These are phyloP conservation scores for Coboldia fuscipes DNA, from an alignment of 1,140 invertebrate genomes.

Conservation along the genomic window DNA sequence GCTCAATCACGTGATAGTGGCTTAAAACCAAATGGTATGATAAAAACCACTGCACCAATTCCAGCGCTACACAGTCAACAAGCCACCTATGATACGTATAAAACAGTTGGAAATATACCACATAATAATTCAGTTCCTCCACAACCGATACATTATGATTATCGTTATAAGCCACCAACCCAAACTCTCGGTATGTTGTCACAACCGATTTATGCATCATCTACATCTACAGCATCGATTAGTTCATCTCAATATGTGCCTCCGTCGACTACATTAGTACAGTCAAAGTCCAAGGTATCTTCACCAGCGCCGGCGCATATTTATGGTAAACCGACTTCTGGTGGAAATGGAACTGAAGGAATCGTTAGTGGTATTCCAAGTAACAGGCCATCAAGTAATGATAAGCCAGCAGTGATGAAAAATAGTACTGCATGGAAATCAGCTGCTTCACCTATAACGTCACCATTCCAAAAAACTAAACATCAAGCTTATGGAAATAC, in stretches of 20 bases:
- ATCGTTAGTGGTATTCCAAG: slow-evolving; percentile 34
- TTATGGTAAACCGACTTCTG: slow-evolving; percentile 37
- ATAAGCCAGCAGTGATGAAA: slow-evolving; percentile 4
- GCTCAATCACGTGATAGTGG: too few relatives aligned
- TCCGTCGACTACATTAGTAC: neutral
- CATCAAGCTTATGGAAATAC: neutral
- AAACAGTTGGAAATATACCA: slow-evolving; percentile 25
- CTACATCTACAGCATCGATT: neutral
- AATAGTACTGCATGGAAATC: too few relatives aligned
- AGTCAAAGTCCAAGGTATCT: slow-evolving; percentile 35
- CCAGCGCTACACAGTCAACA: slow-evolving; percentile 22
- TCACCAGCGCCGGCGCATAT: slow-evolving; percentile 42
- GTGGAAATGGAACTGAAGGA: slow-evolving; percentile 23
- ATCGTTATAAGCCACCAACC: slow-evolving; percentile 25
- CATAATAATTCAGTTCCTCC: slow-evolving; percentile 8
- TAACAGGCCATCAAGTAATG: slow-evolving; percentile 22
- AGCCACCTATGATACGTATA: slow-evolving; percentile 10
- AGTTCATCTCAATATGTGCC: neutral
- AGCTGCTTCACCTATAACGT: slow-evolving; percentile 29
- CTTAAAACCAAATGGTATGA: too few relatives aligned
- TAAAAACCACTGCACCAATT: too few relatives aligned
- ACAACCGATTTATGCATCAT: slow-evolving; percentile 6
- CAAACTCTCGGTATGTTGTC: slow-evolving; percentile 6
- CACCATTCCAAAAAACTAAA: slow-evolving; percentile 15
- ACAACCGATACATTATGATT: slow-evolving; percentile 8